Evolutionary conservation across 2,113 vertebrate species (phyloP).

Genomic region (Andinoacara biseriatus): DNA sequence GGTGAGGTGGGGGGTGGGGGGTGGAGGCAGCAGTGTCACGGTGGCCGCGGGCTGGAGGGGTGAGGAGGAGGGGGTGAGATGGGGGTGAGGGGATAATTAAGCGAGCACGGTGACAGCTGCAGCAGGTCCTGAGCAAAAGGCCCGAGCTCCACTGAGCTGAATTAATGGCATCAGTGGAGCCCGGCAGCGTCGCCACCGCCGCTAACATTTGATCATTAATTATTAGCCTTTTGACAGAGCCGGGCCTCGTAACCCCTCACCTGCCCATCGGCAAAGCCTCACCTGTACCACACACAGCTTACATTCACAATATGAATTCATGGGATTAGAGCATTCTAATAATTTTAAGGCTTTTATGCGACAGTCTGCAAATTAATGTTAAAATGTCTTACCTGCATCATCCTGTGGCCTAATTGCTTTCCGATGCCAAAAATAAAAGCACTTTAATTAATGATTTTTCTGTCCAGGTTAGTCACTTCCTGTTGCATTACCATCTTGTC

Average conservation of each 20-base stretch:
- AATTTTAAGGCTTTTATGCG: not conserved
- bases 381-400: not conserved
- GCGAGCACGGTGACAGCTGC: slow-evolving; percentile 90
- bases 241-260: slow-evolving; percentile 44
- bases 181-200: slow-evolving; percentile 73
- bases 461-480: slow-evolving; percentile 25
- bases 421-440: not conserved
- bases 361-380: not conserved
- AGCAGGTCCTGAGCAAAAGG: slow-evolving; percentile 86
- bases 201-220: slow-evolving; percentile 74
- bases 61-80: slow-evolving; percentile 10
- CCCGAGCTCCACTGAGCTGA: slow-evolving; percentile 91
- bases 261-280: slow-evolving; percentile 55
- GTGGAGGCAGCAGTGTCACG: slow-evolving; percentile 32
- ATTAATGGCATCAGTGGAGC: slow-evolving; percentile 91
- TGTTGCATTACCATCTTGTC: slow-evolving; percentile 34
- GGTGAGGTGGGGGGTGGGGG: not conserved
- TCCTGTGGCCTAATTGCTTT: not conserved
- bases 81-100: slow-evolving; percentile 91
- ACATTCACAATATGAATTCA: not conserved
- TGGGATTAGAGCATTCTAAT: not conserved
- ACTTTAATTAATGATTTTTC: not conserved
- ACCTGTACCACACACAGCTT: slow-evolving; percentile 39
- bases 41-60: slow-evolving; percentile 55
- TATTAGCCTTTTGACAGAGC: slow-evolving; percentile 65